A percentile compares a stretch with the other conserved stretches of the same genome.
These are phyloP conservation scores for Lasioglossum marginatum DNA, from an alignment of 2,888 invertebrate species.

Conservation along the genomic window DNA sequence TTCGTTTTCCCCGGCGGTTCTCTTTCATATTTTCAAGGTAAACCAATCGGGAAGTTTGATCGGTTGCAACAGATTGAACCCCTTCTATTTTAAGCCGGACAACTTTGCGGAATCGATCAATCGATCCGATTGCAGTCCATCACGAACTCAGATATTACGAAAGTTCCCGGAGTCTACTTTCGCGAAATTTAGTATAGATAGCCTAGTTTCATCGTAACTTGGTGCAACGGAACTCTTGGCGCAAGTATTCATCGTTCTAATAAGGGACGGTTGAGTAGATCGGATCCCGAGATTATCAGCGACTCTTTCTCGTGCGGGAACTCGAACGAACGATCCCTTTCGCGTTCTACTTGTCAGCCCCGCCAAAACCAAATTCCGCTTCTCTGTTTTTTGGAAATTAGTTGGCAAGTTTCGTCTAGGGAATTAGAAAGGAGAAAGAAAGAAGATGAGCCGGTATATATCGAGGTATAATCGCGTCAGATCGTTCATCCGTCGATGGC, in stretches of 20 bases:
- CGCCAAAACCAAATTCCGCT: neutral
- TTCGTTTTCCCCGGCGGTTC: neutral
- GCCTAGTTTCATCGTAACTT: slow-evolving; percentile 60
- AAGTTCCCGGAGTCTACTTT: slow-evolving; percentile 68
- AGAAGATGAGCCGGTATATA: slow-evolving; percentile 62
- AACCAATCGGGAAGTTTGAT: slow-evolving; percentile 60
- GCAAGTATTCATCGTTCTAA: slow-evolving; percentile 35
- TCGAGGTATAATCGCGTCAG: slow-evolving; percentile 80
- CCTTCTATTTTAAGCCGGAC: slow-evolving; percentile 48
- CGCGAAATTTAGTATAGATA: slow-evolving; percentile 65
- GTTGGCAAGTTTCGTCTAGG: neutral
- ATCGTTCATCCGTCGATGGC: slow-evolving; percentile 78
- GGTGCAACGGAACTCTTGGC: slow-evolving; percentile 39
- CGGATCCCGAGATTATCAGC: slow-evolving; percentile 9
- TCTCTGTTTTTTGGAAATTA: neutral
- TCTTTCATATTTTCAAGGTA: slow-evolving; percentile 49
- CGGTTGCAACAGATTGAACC: slow-evolving; percentile 59
- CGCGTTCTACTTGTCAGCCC: neutral
- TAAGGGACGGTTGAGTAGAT: slow-evolving; percentile 26
- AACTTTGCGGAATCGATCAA: slow-evolving; percentile 67
- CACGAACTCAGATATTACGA: slow-evolving; percentile 66
- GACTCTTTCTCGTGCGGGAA: slow-evolving; percentile 8
- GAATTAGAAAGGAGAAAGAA: neutral
- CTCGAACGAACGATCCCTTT: neutral
- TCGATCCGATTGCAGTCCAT: slow-evolving; percentile 64